A percentile compares a stretch with the other conserved stretches of the same genome.
These are phyloP conservation scores for Hydrolagus affinis DNA, from an alignment of 2,113 vertebrate genomes.

Conservation along the genomic window DNA sequence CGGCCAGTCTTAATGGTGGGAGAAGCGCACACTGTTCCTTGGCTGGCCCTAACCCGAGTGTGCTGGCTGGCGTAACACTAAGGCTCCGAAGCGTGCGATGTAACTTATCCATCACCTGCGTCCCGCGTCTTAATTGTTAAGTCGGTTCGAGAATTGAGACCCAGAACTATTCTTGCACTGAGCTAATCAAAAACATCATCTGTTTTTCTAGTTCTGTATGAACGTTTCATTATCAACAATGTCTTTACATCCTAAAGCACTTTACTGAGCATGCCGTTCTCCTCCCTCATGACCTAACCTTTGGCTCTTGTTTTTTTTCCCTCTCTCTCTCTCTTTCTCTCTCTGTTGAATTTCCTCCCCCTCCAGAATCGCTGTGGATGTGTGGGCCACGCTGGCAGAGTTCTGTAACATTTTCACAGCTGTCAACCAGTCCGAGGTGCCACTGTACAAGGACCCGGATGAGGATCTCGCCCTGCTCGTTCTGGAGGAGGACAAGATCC, in stretches of 20 bases:
- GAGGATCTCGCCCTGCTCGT: slow-evolving; percentile 86
- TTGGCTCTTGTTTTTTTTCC: slow-evolving; percentile 32
- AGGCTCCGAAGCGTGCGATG: too few relatives aligned
- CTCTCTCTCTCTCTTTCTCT: slow-evolving; percentile 33
- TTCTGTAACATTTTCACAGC: slow-evolving; percentile 86
- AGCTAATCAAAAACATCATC: slow-evolving; percentile 32
- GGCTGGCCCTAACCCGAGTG: background rate
- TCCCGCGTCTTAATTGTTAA: slow-evolving; percentile 22
- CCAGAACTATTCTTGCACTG: slow-evolving; percentile 30
- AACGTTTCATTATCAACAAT: slow-evolving; percentile 32
- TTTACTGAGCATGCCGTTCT: slow-evolving; percentile 30
- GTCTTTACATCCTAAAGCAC: slow-evolving; percentile 32
- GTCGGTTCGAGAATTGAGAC: slow-evolving; percentile 21
- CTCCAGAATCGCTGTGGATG: slow-evolving; percentile 66
- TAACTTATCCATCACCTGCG: background rate
- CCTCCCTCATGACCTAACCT: slow-evolving; percentile 29
- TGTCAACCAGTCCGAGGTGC: slow-evolving; percentile 86
- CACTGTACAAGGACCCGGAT: slow-evolving; percentile 87
- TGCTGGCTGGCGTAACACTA: slow-evolving; percentile 13
- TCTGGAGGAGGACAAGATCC: slow-evolving; percentile 86
- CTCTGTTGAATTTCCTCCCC: slow-evolving; percentile 21
- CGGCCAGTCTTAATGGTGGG: background rate
- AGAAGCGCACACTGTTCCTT: background rate
- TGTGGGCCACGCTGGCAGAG: slow-evolving; percentile 84
- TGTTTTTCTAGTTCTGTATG: slow-evolving; percentile 32